Percentiles rank a stretch among this genome's conserved stretches.
These are phyloP conservation scores for Coelogynopora nodosa DNA, from an alignment of 2,888 invertebrate species.

Conservation along the genomic window DNA sequence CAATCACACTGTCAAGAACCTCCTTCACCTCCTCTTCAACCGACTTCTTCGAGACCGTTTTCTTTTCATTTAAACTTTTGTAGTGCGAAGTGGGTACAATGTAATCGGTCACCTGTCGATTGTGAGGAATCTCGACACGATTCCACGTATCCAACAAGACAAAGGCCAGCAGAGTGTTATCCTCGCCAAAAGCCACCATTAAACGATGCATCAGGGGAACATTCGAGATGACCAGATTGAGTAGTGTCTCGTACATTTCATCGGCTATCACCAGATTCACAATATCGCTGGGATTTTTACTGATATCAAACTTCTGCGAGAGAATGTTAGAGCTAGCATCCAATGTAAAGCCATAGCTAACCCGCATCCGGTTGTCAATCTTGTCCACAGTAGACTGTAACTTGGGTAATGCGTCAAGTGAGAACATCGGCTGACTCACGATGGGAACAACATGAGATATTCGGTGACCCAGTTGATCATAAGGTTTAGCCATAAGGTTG, in stretches of 20 bases:
- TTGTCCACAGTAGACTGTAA: not conserved
- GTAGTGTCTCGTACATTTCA: conserved; percentile 3
- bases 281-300: not conserved
- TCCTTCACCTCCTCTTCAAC: conserved; percentile 11
- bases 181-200: conserved; percentile 21
- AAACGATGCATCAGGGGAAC: not conserved
- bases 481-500: conserved; percentile 38
- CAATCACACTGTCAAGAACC: not conserved
- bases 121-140: conserved; percentile 21
- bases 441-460: conserved; percentile 35
- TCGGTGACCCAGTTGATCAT: conserved; percentile 37
- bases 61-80: not conserved
- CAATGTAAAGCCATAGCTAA: conserved; percentile 36
- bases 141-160: conserved; percentile 32
- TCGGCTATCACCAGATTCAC: conserved; percentile 20
- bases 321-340: not conserved
- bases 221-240: not conserved
- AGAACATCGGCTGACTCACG: conserved; percentile 43
- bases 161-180: not conserved
- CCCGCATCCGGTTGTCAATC: not conserved
- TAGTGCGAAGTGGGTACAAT: not conserved
- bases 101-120: not conserved
- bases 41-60: not conserved
- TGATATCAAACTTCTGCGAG: not conserved
- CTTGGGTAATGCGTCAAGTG: conserved; percentile 17